Percentiles rank a stretch among this genome's conserved stretches.
These are phyloP conservation scores for Oscheius sp. DNA, from an alignment of 2,888 invertebrate genomes.

Conservation along the genomic window DNA sequence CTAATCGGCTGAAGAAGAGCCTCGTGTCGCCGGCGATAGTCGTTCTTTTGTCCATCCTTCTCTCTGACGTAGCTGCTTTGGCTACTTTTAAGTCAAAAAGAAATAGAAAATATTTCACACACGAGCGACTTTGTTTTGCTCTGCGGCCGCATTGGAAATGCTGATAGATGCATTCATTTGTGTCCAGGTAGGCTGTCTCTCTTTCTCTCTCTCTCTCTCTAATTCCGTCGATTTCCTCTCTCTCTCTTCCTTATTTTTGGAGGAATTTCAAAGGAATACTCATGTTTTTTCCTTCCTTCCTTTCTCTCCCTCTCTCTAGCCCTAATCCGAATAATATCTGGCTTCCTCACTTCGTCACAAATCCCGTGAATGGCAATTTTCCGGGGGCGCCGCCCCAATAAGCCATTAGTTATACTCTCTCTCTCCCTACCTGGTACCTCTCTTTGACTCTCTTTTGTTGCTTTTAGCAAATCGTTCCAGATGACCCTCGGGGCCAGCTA, in stretches of 20 bases:
- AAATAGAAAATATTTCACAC: too few species aligned
- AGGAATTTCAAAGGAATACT: too few species aligned
- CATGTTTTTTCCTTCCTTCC: too few species aligned
- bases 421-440: neutral
- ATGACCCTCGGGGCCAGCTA: slow-evolving; percentile 18
- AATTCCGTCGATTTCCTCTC: neutral
- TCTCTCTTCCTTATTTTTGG: slow-evolving; percentile 9
- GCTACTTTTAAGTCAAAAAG: too few species aligned
- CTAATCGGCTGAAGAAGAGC: too few species aligned
- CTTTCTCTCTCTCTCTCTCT: slow-evolving; percentile 1
- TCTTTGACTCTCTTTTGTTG: neutral
- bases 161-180: slow-evolving; percentile 15
- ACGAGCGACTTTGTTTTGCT: slow-evolving; percentile 5
- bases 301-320: slow-evolving; percentile 16
- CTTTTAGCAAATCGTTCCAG: neutral
- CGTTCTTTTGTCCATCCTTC: too few species aligned
- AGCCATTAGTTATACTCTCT: slow-evolving; percentile 11
- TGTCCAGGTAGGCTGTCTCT: neutral
- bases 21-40: too few species aligned
- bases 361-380: slow-evolving; percentile 17
- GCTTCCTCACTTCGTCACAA: slow-evolving; percentile 9
- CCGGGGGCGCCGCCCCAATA: slow-evolving; percentile 11
- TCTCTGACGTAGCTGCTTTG: too few species aligned
- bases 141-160: slow-evolving; percentile 1
- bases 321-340: too few species aligned